phyloP scores from a whole-genome alignment of 1,140 invertebrate genomes.

The Sogatella furcifera region DNA sequence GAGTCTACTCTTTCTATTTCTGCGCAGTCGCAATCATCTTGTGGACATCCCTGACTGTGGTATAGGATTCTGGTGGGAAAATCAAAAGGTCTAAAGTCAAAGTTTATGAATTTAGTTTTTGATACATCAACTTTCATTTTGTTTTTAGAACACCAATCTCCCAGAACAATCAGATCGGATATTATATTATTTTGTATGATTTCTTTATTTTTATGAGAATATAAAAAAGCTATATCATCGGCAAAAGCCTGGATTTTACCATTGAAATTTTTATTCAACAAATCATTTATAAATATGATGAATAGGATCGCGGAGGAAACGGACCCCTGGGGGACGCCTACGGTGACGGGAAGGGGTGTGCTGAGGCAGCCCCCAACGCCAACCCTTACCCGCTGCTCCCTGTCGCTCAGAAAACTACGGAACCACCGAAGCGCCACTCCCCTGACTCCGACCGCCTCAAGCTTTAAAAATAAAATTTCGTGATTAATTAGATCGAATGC shows the following conservation, averaged over 20 bases:
- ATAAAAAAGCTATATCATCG: slow-evolving; percentile 6
- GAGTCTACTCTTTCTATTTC: slow-evolving; percentile 2
- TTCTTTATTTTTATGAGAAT: not conserved
- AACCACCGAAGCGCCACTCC: not conserved
- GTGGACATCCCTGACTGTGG: not conserved
- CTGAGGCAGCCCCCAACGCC: not conserved
- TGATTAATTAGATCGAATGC: slow-evolving; percentile 5
- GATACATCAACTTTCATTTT: slow-evolving; percentile 1
- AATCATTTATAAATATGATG: slow-evolving; percentile 8
- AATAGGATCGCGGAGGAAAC: slow-evolving; percentile 6
- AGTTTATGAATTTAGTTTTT: slow-evolving; percentile 6
- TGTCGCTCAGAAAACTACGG: not conserved
- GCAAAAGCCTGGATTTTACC: slow-evolving; percentile 3
- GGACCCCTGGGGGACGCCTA: not conserved
- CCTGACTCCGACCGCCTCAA: slow-evolving; percentile 7
- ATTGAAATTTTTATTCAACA: not conserved
- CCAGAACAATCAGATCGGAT: not conserved
- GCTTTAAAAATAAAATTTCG: not conserved
- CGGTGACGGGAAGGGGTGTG: not conserved
- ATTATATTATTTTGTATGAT: not conserved
- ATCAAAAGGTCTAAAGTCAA: not conserved
- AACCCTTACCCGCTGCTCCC: not conserved
- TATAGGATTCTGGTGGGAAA: not conserved
- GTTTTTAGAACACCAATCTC: not conserved
- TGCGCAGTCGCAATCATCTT: not conserved